Conservation (phyloP, 2,888 invertebrate genomes). For the Nipponacmea schrenckii region DNA sequence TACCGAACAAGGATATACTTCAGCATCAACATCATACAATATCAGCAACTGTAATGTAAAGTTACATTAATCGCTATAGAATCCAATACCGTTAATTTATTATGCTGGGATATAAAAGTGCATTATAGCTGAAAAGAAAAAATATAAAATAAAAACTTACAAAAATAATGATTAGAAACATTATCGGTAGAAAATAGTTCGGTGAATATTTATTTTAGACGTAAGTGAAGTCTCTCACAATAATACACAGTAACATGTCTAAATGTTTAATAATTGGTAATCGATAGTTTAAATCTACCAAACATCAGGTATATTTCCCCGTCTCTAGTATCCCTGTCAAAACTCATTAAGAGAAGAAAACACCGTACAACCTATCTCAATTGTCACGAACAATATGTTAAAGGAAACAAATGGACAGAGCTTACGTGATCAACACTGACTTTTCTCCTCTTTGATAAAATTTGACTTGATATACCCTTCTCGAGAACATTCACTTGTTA, state of each 20-base stretch:
- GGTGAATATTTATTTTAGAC: not conserved
- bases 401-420: not conserved
- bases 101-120: no score
- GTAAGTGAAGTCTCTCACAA: not conserved
- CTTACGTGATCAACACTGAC: constrained; percentile 3
- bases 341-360: not conserved
- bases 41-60: not conserved
- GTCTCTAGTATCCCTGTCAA: not conserved
- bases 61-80: not conserved
- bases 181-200: not conserved
- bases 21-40: not conserved
- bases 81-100: not conserved
- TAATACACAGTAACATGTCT: not conserved
- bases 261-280: not conserved
- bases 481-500: no score
- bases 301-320: no score
- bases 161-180: not conserved
- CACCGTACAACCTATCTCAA: not conserved
- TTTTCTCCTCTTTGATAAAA: no score
- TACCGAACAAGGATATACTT: not conserved
- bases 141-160: not conserved
- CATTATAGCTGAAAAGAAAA: no score
- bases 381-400: constrained; percentile 1
- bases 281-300: no score
- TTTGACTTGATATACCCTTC: no score